phyloP scores from a whole-genome alignment of 1,140 invertebrate genomes.

The Diploscapter pachys region DNA sequence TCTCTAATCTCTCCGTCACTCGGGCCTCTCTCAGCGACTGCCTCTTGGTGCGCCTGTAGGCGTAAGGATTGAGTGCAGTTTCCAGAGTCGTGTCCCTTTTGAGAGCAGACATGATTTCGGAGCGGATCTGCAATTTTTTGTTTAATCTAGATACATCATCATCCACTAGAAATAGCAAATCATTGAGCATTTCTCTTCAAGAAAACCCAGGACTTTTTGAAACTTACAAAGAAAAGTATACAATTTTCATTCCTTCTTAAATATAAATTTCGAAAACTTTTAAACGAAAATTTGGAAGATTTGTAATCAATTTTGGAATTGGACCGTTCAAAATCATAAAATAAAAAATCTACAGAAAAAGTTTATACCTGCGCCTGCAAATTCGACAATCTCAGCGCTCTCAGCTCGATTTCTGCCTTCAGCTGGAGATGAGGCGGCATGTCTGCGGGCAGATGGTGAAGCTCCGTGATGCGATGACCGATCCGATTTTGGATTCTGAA shows the following conservation, averaged over 20 bases:
- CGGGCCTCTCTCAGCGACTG: conserved; percentile 90
- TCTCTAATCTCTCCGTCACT: conserved; percentile 94
- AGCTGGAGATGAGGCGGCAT: conserved; percentile 85
- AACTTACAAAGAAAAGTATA: conserved; percentile 39
- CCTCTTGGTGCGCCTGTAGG: conserved; percentile 89
- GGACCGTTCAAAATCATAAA: too few species aligned
- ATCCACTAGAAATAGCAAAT: too few species aligned
- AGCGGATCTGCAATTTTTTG: conserved; percentile 52
- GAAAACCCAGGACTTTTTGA: too few species aligned
- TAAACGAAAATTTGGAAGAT: too few species aligned
- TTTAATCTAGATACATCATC: too few species aligned
- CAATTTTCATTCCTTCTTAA: neutral
- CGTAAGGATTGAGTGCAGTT: conserved; percentile 91
- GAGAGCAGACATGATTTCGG: conserved; percentile 77
- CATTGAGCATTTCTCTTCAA: too few species aligned
- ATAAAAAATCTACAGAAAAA: too few species aligned
- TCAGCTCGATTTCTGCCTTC: conserved; percentile 88
- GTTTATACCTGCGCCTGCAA: conserved; percentile 76
- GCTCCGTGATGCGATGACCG: conserved; percentile 61
- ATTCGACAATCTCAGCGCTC: conserved; percentile 85
- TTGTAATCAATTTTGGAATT: too few species aligned
- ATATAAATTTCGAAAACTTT: too few species aligned
- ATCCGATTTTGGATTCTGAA: conserved; percentile 62
- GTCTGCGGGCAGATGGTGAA: conserved; percentile 72
- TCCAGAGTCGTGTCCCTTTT: conserved; percentile 88